A percentile compares a stretch with the other conserved stretches of the same genome.
Conservation (phyloP, 1,140 invertebrate genomes). For the Micrasema minimum region DNA sequence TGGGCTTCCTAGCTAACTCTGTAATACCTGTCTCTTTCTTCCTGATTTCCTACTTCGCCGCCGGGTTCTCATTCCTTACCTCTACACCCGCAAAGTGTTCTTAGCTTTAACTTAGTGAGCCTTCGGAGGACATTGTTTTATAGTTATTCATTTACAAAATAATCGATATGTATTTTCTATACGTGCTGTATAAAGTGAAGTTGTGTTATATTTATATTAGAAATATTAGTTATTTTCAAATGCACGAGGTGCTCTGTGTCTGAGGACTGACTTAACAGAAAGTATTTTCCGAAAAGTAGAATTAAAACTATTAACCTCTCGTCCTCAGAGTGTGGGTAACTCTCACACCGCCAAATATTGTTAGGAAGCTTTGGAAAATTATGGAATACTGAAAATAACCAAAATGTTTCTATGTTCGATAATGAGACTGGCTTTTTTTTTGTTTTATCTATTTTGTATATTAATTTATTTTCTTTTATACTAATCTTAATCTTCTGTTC, state of each 20-base stretch:
- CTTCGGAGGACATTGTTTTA: constrained; percentile 51
- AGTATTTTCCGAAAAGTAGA: constrained; percentile 44
- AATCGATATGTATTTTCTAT: constrained; percentile 50
- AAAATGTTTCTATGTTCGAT: constrained; percentile 36
- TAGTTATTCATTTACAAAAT: constrained; percentile 51
- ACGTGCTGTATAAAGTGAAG: constrained; percentile 46
- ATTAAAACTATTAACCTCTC: constrained; percentile 46
- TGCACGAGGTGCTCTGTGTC: constrained; percentile 48
- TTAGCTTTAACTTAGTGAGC: constrained; percentile 51
- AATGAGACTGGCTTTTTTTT: constrained; percentile 40
- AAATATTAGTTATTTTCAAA: constrained; percentile 48
- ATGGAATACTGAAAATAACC: constrained; percentile 37
- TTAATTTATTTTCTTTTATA: constrained; percentile 44
- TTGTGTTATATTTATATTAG: constrained; percentile 54
- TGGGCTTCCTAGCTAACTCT: constrained; percentile 47
- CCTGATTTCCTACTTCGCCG: constrained; percentile 44
- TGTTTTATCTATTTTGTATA: constrained; percentile 43
- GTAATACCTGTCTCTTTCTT: constrained; percentile 42
- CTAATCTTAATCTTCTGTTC: constrained; percentile 19
- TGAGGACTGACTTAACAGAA: constrained; percentile 43
- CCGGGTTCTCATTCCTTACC: constrained; percentile 23
- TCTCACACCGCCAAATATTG: constrained; percentile 40
- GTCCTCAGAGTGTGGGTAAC: constrained; percentile 44
- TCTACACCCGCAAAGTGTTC: constrained; percentile 38
- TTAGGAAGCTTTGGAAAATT: constrained; percentile 41